A percentile compares a stretch with the other conserved stretches of the same genome.
Evolutionary conservation across 2,797 vertebrate species (phyloP).

Genomic region (Sternotherus odoratus): DNA sequence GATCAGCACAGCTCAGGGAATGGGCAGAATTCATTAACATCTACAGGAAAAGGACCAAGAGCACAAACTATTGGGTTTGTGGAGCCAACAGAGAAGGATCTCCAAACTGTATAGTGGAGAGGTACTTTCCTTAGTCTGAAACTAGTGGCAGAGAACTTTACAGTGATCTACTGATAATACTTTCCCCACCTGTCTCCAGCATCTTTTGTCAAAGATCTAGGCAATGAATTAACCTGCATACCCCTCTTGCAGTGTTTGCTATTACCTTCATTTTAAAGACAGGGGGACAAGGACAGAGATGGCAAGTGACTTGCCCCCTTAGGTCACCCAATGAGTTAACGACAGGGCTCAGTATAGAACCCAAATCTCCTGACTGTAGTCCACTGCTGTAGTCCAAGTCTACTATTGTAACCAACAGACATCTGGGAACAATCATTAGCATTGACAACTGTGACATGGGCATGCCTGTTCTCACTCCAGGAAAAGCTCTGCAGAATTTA

Average conservation of each 20-base stretch:
- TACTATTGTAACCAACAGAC: background rate
- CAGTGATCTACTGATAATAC: background rate
- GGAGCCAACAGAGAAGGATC: constrained; percentile 8
- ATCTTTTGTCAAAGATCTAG: rapidly evolving
- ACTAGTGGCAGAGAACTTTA: background rate
- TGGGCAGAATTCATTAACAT: background rate
- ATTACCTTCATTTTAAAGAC: background rate
- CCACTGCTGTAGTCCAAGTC: background rate
- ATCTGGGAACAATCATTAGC: rapidly evolving
- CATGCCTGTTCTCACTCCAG: background rate
- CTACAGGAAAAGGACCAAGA: constrained; percentile 9
- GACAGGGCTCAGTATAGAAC: background rate
- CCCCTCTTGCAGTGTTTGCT: background rate
- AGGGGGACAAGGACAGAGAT: background rate
- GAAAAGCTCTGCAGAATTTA: background rate
- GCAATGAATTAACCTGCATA: background rate
- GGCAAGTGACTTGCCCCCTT: background rate
- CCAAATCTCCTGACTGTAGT: rapidly evolving
- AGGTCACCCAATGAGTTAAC: background rate
- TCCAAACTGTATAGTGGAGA: constrained; percentile 46
- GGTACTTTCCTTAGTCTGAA: constrained; percentile 21
- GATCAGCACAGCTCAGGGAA: background rate
- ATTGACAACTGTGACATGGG: background rate
- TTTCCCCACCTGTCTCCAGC: background rate
- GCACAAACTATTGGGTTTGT: constrained; percentile 40